Base-by-base conservation (phyloP, 2,113 vertebrate species). In the Elgaria multicarinata region DNA sequence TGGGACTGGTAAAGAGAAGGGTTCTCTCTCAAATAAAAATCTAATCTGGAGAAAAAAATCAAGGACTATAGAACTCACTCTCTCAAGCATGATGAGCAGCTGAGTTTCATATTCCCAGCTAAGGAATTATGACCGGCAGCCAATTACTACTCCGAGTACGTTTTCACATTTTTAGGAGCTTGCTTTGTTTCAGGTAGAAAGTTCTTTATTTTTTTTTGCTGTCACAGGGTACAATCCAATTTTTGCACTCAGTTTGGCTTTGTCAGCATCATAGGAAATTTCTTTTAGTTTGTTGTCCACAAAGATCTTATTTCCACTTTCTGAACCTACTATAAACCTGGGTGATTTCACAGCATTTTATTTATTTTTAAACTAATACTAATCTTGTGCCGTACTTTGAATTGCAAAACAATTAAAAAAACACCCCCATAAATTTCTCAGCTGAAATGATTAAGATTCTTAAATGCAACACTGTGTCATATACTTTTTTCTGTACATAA, bases 241-340 rank as follows among this genome's bases (percentile, higher is more conserved):
- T 87, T 62, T n/a, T 76, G 39, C 36, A 66, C 72, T 64, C 39
- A 66, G 74, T 66, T 87, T 64, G 72, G 53, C 74, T 87, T 77
- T 44, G 55, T 77, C 85, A 87, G 85, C 72, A 64, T 77, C 58
- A 66, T 10, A 24, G 85, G 36, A 86, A 86, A 75, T 83, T 18
- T 50, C 42, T 33, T 67, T 83, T 83, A 14, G 83, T 72, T 26
- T 69, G 4, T 26, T 72, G 46, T 72, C 66, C 66, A 72, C 31
- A 2, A 31, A 72, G 83, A 85, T 44, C 72, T 77, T 86, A 76
- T 86, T 62, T 76, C 16, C 16, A 28, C 9, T 64, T 42, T 76
- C 39, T 64, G 85, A 75, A 62, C 36, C 31, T 50, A 46, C 33
- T 36, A 39, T 76, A 58, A 75, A 26, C 2, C n/a, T 62, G 50